Evolutionary conservation across 1,140 invertebrate genomes (phyloP).

Genomic region (Sycophaga agraensis): DNA sequence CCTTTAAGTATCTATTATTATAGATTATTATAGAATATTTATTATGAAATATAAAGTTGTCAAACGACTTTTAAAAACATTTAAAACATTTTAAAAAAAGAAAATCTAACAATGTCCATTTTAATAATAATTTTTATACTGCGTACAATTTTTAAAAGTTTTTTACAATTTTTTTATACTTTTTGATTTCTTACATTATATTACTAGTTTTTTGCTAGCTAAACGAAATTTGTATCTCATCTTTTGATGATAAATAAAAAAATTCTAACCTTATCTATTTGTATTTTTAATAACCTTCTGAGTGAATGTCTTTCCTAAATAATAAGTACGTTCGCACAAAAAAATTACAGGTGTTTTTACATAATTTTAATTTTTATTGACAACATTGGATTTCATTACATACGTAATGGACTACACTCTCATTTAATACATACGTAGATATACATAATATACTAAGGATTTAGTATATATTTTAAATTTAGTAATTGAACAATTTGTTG

Average conservation of each 20-base stretch:
- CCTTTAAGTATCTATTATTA: neutral
- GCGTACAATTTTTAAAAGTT: conserved; percentile 24
- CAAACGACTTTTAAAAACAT: neutral
- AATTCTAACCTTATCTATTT: conserved; percentile 13
- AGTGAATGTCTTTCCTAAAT: neutral
- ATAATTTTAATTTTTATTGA: conserved; percentile 46
- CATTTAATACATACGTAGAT: conserved; percentile 44
- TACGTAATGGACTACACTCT: conserved; percentile 47
- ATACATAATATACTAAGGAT: conserved; percentile 40
- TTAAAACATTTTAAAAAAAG: neutral
- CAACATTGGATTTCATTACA: conserved; percentile 52
- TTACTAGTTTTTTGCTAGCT: conserved; percentile 2
- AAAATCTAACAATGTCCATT: neutral
- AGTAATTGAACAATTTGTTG: no score
- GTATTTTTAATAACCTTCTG: neutral
- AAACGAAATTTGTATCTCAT: conserved; percentile 7
- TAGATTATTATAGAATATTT: neutral
- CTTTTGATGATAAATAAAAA: conserved; percentile 12
- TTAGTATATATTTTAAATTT: no score
- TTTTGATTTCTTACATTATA: conserved; percentile 6
- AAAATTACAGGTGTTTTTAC: neutral
- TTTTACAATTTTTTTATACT: conserved; percentile 8
- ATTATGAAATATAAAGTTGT: no score
- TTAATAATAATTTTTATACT: conserved; percentile 28
- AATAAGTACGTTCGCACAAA: neutral